Evolutionary conservation across 1,140 invertebrate species (phyloP).

Genomic region (Bombus balteatus): DNA sequence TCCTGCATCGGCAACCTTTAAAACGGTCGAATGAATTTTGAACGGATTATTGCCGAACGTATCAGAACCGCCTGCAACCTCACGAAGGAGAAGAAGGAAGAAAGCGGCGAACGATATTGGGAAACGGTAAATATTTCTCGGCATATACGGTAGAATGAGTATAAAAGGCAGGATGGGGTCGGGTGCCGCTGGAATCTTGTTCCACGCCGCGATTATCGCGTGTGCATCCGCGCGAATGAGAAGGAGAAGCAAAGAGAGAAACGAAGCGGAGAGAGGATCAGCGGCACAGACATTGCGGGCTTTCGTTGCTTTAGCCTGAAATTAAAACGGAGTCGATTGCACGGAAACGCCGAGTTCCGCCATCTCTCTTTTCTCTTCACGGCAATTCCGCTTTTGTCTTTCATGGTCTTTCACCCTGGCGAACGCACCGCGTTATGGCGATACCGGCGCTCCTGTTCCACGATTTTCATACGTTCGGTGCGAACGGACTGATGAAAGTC

Average conservation of each 20-base stretch:
- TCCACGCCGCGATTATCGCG: constrained; percentile 54
- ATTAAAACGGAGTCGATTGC: no score
- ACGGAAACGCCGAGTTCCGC: no score
- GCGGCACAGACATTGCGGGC: not conserved
- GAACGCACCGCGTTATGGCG: not conserved
- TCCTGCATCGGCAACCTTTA: not conserved
- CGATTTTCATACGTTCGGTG: constrained; percentile 58
- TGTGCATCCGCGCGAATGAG: constrained; percentile 13
- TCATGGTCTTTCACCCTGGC: not conserved
- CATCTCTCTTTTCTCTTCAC: not conserved
- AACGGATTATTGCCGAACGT: constrained; percentile 56
- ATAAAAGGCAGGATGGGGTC: constrained; percentile 41
- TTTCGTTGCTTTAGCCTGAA: constrained; percentile 19
- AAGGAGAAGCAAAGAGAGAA: not conserved
- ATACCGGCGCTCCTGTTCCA: not conserved
- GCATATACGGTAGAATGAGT: constrained; percentile 49
- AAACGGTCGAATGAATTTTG: constrained; percentile 69
- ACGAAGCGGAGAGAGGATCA: not conserved
- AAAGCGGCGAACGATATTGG: constrained; percentile 61
- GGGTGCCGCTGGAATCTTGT: constrained; percentile 51
- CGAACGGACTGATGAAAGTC: constrained; percentile 37
- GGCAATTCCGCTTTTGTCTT: constrained; percentile 19
- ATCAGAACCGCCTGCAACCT: constrained; percentile 32
- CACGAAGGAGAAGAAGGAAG: not conserved
- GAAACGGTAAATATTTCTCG: constrained; percentile 69